Conservation (phyloP, 2,888 invertebrate genomes). For the Tetramorium bicarinatum region DNA sequence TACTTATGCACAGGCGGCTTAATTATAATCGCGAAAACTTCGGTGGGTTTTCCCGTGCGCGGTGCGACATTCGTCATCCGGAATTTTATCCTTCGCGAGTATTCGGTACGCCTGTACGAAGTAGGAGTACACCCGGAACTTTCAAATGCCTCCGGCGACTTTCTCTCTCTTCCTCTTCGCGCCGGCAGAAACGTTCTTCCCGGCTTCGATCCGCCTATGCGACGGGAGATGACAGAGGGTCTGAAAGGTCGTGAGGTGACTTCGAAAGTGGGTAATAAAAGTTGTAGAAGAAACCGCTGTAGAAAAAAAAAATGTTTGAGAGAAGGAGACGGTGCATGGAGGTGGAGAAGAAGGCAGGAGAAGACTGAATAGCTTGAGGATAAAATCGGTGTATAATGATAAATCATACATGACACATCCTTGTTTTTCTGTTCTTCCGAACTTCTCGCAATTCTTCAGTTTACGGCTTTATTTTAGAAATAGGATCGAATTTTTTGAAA, state of each 20-base stretch:
- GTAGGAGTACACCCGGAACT: slow-evolving; percentile 64
- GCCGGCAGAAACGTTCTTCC: slow-evolving; percentile 50
- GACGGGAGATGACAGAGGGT: slow-evolving; percentile 58
- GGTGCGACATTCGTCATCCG: slow-evolving; percentile 66
- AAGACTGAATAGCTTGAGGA: slow-evolving; percentile 24
- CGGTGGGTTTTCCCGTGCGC: slow-evolving; percentile 44
- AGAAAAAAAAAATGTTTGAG: slow-evolving; percentile 52
- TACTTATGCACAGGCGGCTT: slow-evolving; percentile 60
- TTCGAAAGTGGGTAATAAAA: slow-evolving; percentile 76
- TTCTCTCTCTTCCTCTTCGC: slow-evolving; percentile 6
- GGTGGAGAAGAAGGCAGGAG: background rate
- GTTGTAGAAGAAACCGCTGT: slow-evolving; percentile 64
- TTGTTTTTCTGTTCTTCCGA: slow-evolving; percentile 66
- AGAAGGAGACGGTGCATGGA: background rate
- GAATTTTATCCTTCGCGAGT: slow-evolving; percentile 63
- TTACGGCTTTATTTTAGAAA: slow-evolving; percentile 49
- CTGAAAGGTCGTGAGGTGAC: slow-evolving; percentile 74
- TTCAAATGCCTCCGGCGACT: slow-evolving; percentile 60
- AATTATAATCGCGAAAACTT: slow-evolving; percentile 72
- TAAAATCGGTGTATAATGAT: slow-evolving; percentile 58
- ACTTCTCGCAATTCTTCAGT: slow-evolving; percentile 9
- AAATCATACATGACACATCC: slow-evolving; percentile 71
- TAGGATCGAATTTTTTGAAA: slow-evolving; percentile 12
- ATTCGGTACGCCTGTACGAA: background rate
- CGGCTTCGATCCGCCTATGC: slow-evolving; percentile 32